phyloP scores from a whole-genome alignment of 2,113 vertebrate genomes.

The Scomber colias region DNA sequence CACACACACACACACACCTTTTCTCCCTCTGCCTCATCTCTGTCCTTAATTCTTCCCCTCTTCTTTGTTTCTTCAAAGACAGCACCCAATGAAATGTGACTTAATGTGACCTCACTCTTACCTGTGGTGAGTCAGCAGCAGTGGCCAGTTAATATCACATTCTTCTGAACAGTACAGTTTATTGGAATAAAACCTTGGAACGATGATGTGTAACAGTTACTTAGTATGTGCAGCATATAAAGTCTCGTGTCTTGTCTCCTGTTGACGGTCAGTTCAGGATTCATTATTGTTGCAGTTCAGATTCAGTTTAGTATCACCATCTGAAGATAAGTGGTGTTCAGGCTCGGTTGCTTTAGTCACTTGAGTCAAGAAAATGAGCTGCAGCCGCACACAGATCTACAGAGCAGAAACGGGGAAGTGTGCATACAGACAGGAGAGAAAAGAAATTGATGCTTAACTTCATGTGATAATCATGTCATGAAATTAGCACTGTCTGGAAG shows the following conservation, averaged over 20 bases:
- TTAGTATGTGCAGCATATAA: neutral
- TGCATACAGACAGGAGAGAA: neutral
- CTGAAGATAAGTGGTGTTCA: neutral
- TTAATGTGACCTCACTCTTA: neutral
- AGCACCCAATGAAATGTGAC: neutral
- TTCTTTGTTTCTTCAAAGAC: neutral
- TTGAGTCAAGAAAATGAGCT: too few relatives aligned
- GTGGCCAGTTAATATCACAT: neutral
- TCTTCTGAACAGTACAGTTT: neutral
- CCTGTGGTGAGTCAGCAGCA: neutral
- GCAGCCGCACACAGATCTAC: neutral
- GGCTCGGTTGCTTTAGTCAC: neutral
- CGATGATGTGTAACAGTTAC: too few relatives aligned
- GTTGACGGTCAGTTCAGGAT: neutral
- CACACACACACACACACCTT: too few relatives aligned
- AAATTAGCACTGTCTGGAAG: neutral
- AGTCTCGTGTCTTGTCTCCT: neutral
- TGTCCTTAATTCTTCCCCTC: too few relatives aligned
- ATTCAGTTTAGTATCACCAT: neutral
- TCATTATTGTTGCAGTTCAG: neutral
- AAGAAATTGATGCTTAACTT: neutral
- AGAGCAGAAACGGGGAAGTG: neutral
- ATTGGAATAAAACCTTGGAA: neutral
- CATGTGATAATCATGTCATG: neutral
- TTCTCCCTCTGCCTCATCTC: too few relatives aligned